Evolutionary conservation across 2,797 vertebrate genomes (phyloP), one percentile per base, ranked within the genome.

Genomic region (Molothrus ater): DNA sequence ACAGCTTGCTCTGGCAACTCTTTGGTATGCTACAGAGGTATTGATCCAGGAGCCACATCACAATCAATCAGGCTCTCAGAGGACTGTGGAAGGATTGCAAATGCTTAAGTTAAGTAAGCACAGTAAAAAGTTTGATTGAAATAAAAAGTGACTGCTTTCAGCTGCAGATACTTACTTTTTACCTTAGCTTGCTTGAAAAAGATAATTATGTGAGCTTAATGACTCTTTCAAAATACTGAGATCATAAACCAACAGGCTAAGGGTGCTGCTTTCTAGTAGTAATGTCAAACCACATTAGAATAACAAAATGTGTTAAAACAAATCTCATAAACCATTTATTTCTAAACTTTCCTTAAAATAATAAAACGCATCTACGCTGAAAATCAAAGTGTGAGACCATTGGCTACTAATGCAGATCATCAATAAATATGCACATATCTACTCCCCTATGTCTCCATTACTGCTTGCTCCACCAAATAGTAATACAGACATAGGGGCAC

Each of bases 101-200:
- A 95, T 96, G 91, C 64, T 92, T 40, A 81, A 82, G 47, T 87
- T 95, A 95, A 95, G 79, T 91, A 96, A 96, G 65, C 70, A 72
- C 36, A 72, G 29, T 90, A 86, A 91, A 92, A 95, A 70, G 28
- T 92, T 91, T 91, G 54, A 56, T 28, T 93, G 86, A 85, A 94
- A 92, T 69, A 79, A 81, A 80, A 92, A 75, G 80, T 70, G 63
- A 61, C 66, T 69, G 22, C 40, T 81, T 90, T 54, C 70, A 91
- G 28, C 59, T 90, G 47, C 21, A 86, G 54, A 45, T 21, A 78
- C 12, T 14, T 81, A 45, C 61, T 80, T 92, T 88, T 91, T 57
- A 65, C 32, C n/a, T 90, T 63, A 78, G 71, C 31, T 76, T 86
- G 42, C 87, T 76, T 76, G 54, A 64, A 80, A 88, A 78, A 71